phyloP scores from a whole-genome alignment of 1,140 invertebrate species.

The Caenorhabditis inopinata region DNA sequence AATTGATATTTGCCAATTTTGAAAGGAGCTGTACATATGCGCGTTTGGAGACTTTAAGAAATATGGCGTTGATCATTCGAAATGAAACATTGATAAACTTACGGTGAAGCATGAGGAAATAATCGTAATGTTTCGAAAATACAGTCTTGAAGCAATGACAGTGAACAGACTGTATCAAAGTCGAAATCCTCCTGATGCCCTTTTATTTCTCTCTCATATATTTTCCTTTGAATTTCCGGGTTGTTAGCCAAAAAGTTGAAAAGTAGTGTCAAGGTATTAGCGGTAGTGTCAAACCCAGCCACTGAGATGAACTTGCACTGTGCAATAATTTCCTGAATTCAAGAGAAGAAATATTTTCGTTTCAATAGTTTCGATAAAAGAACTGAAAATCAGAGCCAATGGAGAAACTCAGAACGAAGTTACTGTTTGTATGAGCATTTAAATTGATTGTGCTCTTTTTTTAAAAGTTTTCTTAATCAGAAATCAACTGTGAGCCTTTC shows the following conservation, averaged over 20 bases:
- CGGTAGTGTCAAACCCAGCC: slow-evolving; percentile 47
- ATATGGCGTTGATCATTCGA: neutral
- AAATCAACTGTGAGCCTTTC: too few relatives aligned
- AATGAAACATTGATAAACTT: neutral
- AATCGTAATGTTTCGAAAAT: slow-evolving; percentile 43
- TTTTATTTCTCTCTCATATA: neutral
- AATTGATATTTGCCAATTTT: neutral
- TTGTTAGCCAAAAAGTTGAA: slow-evolving; percentile 39
- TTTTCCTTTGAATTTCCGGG: slow-evolving; percentile 7
- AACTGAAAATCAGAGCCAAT: too few relatives aligned
- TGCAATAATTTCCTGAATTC: slow-evolving; percentile 44
- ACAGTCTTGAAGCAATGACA: slow-evolving; percentile 31
- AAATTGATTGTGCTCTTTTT: too few relatives aligned
- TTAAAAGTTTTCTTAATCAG: too few relatives aligned
- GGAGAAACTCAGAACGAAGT: too few relatives aligned
- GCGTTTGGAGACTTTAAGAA: slow-evolving; percentile 27
- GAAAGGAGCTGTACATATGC: slow-evolving; percentile 2
- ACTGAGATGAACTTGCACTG: slow-evolving; percentile 43
- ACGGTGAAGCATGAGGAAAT: slow-evolving; percentile 49
- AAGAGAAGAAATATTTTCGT: too few relatives aligned
- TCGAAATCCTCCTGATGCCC: neutral
- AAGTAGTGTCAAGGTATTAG: slow-evolving; percentile 41
- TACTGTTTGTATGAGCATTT: too few relatives aligned
- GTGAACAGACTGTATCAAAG: neutral
- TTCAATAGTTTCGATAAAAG: too few relatives aligned